Evolutionary conservation across 2,113 vertebrate genomes (phyloP).

Genomic region (Ptilorrhoa leucosticta): DNA sequence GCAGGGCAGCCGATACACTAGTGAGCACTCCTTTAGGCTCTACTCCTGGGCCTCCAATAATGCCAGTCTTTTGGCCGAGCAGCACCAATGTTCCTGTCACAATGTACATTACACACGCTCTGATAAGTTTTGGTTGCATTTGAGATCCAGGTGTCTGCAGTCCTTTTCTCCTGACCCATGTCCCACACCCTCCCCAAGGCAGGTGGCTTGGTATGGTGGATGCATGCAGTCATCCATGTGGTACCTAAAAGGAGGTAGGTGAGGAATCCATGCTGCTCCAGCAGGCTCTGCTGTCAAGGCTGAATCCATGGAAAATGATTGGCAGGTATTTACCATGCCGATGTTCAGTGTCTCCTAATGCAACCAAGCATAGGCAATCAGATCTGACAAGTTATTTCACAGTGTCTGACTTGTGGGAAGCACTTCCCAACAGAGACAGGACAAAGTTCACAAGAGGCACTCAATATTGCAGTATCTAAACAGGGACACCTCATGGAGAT

Average conservation of each 20-base stretch:
- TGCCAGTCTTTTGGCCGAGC: background rate
- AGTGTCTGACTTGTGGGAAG: background rate
- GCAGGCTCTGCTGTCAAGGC: background rate
- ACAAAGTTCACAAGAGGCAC: background rate
- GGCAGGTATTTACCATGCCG: fast-evolving
- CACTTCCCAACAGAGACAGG: background rate
- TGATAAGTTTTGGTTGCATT: background rate
- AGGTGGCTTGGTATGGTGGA: background rate
- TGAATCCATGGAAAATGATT: background rate
- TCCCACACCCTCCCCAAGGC: background rate
- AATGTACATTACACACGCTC: background rate
- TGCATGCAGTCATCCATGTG: fast-evolving
- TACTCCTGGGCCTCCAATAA: background rate
- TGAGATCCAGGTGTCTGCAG: background rate
- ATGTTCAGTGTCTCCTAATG: background rate
- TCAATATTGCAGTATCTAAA: background rate
- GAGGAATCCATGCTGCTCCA: fast-evolving
- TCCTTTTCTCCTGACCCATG: background rate
- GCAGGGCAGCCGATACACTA: background rate
- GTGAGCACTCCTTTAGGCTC: background rate
- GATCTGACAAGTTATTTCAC: background rate
- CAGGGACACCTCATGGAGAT: background rate
- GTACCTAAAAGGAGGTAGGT: background rate
- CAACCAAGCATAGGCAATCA: background rate
- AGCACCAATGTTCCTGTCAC: fast-evolving